A percentile compares a stretch with the other conserved stretches of the same genome.
phyloP scores from a whole-genome alignment of 2,797 vertebrate species.

The Cyprinodon diabolis region DNA sequence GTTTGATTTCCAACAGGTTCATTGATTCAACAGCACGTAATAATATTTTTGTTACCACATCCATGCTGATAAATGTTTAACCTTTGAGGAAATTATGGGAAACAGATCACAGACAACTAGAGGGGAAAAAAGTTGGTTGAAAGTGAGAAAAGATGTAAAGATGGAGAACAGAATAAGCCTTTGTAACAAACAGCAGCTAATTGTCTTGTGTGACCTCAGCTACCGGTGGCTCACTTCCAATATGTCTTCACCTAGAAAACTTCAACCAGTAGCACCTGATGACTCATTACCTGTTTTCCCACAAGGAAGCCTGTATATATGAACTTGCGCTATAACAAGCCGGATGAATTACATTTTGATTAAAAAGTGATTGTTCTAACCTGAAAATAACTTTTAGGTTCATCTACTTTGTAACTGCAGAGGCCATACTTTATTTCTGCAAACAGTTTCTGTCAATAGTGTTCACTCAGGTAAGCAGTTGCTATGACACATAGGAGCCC shows the following conservation, averaged over 20 bases:
- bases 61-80: constrained; percentile 19
- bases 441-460: constrained; percentile 7
- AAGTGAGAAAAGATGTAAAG: constrained; percentile 20
- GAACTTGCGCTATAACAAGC: background rate
- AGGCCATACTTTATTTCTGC: background rate
- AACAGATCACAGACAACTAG: constrained; percentile 20
- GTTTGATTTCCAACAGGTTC: constrained; percentile 7
- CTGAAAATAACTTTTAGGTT: background rate
- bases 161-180: constrained; percentile 40
- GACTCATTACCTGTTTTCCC: background rate
- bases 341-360: background rate
- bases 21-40: constrained; percentile 2
- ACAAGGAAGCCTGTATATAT: background rate
- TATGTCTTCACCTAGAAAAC: background rate
- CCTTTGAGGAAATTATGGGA: constrained; percentile 31
- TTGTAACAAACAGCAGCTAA: constrained; percentile 45
- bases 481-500: constrained; percentile 10
- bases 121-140: background rate
- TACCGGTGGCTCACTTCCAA: constrained; percentile 20
- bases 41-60: constrained; percentile 17
- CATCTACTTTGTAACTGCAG: background rate
- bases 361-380: too few relatives aligned
- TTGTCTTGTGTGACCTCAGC: constrained; percentile 34
- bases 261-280: background rate
- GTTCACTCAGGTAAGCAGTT: background rate